phyloP scores from a whole-genome alignment of 2,797 vertebrate genomes.

The Sylvilagus floridanus region DNA sequence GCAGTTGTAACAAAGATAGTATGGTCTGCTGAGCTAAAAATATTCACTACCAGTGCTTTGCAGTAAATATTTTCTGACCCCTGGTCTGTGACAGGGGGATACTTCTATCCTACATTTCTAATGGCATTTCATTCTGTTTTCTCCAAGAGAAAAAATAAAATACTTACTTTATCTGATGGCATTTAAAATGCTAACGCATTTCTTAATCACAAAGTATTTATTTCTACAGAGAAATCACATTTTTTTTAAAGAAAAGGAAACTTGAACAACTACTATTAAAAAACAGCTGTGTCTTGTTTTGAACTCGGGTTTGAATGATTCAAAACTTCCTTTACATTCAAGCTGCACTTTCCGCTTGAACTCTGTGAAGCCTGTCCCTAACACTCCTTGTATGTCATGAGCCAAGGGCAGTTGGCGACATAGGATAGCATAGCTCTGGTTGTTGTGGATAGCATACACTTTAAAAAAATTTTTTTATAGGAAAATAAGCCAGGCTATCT shows the following conservation, averaged over 20 bases:
- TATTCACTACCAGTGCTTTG: background rate
- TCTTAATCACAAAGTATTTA: conserved; percentile 31
- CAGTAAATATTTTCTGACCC: background rate
- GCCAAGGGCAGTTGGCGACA: background rate
- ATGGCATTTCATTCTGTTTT: conserved; percentile 71
- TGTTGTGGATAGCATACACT: background rate
- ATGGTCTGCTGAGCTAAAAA: too few species aligned
- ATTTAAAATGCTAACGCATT: conserved; percentile 68
- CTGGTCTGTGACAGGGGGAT: conserved; percentile 77
- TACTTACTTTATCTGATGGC: background rate
- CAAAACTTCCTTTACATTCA: background rate
- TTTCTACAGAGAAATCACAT: conserved; percentile 45
- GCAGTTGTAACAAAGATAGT: background rate
- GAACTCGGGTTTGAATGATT: background rate
- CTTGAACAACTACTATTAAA: background rate
- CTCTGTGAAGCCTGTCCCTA: background rate
- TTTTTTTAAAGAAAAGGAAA: background rate
- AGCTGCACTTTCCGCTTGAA: background rate
- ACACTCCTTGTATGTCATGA: background rate
- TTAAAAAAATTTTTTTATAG: background rate
- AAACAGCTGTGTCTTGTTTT: background rate
- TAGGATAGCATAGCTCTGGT: background rate
- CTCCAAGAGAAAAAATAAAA: conserved; percentile 2
- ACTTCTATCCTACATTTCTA: conserved; percentile 78
- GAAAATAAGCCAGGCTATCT: conserved; percentile 32